Evolutionary conservation across 2,113 vertebrate species (phyloP), one percentile per base, ranked within the genome.

Genomic region (Mastomys natalensis): DNA sequence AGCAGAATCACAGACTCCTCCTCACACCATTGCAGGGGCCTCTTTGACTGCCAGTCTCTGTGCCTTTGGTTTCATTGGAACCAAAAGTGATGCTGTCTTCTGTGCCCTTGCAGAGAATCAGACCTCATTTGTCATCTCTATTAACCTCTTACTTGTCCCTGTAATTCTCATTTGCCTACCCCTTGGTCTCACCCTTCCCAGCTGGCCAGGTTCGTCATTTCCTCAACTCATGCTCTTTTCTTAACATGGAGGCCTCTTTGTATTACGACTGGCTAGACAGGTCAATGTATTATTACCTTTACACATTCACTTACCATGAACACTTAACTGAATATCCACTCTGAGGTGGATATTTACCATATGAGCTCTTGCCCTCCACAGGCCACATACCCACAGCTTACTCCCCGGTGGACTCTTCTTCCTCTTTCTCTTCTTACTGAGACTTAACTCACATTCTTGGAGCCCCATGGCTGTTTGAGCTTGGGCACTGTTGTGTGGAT

Each of bases 271-370:
- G 53, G 11, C 13, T 60, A 92, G 43, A 29, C 55, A 60, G 29
- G 62, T n/a, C 29, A 43, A 19, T 37, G 31, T 37, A 8, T 78
- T 62, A 11, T 24, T 3, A 31, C n/a, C 2, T 90, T 13, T 5
- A 4, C 34, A 34, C 0, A 1, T 85, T 68, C 9, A 15, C 66
- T n/a, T 53, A 34, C 77, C 80, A 15, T 0, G 0, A 17, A 4
- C 5, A 1, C 55, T 80, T 73, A 2, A 2, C 10, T 62, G 53
- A 81, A 62, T 8, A 7, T 21, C 76, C 51, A 51, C 72, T 11
- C 2, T 19, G 34, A 74, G 74, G 0, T 11, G 29, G 87, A 53
- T 22, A 11, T 3, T 26, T 1, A 4, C 9, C 11, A 7, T 6
- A 9, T 2, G 53, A 70, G 55, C n/a, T 77, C 58, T 62, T 72